These are phyloP conservation scores for Aplidium turbinatum DNA, from an alignment of 23 tunicate species.

Conservation along the genomic window DNA sequence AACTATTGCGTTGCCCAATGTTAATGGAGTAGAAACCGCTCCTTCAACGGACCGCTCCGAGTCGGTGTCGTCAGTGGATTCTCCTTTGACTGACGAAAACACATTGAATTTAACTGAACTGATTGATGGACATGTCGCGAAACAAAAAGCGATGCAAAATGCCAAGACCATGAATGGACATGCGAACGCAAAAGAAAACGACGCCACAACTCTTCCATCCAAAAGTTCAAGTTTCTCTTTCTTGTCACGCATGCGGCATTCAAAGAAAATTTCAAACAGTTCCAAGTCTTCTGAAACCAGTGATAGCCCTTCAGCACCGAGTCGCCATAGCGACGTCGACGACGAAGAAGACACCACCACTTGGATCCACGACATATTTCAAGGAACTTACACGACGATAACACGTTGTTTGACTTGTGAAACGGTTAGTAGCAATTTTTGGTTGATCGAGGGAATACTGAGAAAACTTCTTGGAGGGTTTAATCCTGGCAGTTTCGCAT, in stretches of 20 bases:
- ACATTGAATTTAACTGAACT: background rate
- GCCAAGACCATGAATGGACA: background rate
- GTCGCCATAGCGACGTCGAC: conserved; percentile 22
- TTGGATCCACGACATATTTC: conserved; percentile 88
- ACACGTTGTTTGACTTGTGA: conserved; percentile 97
- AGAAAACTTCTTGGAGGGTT: no score
- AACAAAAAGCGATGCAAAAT: no score
- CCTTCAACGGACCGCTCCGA: conserved; percentile 15
- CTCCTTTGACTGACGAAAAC: conserved; percentile 9
- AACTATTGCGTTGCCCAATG: background rate
- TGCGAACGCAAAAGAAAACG: conserved; percentile 2
- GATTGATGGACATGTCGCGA: no score
- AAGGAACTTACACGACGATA: conserved; percentile 95
- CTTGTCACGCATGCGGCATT: conserved; percentile 19
- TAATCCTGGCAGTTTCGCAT: no score
- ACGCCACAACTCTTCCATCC: background rate
- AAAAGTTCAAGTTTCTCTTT: conserved; percentile 32
- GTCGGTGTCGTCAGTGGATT: conserved; percentile 10
- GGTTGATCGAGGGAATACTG: no score
- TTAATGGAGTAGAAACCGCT: background rate
- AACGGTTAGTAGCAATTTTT: no score
- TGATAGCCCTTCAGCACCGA: conserved; percentile 1
- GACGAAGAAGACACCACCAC: conserved; percentile 52
- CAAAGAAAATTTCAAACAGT: conserved; percentile 35
- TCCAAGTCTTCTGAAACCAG: conserved; percentile 35